Evolutionary conservation across 2,113 vertebrate species (phyloP).

Genomic region (Sclerurus mexicanus): DNA sequence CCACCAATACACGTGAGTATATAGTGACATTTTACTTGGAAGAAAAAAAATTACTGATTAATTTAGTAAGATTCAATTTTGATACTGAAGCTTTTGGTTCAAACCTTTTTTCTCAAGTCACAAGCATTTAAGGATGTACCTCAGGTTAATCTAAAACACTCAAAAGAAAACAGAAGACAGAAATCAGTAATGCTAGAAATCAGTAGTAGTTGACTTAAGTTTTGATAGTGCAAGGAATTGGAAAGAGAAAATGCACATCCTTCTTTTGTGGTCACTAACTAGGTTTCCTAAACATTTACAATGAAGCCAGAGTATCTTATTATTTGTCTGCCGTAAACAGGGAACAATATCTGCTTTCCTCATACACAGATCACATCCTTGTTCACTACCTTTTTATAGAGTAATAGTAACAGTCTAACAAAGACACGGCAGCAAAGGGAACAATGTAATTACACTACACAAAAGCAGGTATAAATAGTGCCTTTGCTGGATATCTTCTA

Average conservation of each 20-base stretch:
- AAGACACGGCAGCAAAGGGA: neutral
- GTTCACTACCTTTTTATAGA: neutral
- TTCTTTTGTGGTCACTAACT: neutral
- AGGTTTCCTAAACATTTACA: neutral
- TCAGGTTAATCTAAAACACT: neutral
- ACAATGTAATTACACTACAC: neutral
- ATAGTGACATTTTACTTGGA: neutral
- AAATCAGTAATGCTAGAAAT: neutral
- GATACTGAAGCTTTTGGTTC: neutral
- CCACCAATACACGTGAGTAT: neutral
- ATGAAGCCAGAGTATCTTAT: neutral
- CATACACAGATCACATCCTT: neutral
- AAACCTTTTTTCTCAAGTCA: neutral
- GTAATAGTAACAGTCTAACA: neutral
- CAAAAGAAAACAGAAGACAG: neutral
- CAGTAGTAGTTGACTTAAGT: neutral
- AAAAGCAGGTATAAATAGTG: constrained; percentile 24
- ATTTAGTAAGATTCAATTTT: neutral
- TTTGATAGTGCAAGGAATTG: neutral
- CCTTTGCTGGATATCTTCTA: neutral
- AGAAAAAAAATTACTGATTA: neutral
- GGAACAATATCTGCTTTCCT: neutral
- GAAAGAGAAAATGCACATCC: neutral
- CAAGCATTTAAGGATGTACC: neutral
- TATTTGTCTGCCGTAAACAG: neutral